Conservation (phyloP, 2,797 vertebrate genomes). For the Heliangelus exortis region DNA sequence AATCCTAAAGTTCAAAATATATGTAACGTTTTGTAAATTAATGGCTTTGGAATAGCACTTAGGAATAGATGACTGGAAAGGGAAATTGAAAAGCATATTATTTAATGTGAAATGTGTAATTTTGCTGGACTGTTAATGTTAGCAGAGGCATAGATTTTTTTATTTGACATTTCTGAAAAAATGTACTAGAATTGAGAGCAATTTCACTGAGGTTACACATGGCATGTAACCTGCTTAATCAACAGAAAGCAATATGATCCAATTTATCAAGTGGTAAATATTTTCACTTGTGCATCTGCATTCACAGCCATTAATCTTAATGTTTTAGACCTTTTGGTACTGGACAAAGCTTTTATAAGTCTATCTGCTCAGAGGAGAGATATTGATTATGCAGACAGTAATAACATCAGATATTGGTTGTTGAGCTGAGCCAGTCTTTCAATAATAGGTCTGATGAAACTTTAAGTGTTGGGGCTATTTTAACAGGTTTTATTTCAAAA, state of each 20-base stretch:
- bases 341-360: slow-evolving; percentile 25
- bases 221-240: not conserved
- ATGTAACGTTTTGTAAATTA: not conserved
- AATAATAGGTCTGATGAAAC: slow-evolving; percentile 15
- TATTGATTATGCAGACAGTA: slow-evolving; percentile 53
- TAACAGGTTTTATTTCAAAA: slow-evolving; percentile 13
- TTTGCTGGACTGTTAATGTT: not conserved
- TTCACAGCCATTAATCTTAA: not conserved
- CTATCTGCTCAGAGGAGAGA: not conserved
- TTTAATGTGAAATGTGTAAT: not conserved
- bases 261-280: slow-evolving; percentile 53
- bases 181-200: not conserved
- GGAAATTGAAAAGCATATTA: not conserved
- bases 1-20: not conserved
- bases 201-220: not conserved
- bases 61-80: not conserved
- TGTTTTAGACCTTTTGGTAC: slow-evolving; percentile 17
- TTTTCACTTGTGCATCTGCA: not conserved
- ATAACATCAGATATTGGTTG: slow-evolving; percentile 20
- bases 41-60: not conserved
- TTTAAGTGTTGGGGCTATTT: slow-evolving; percentile 14
- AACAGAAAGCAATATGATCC: not conserved
- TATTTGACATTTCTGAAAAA: not conserved
- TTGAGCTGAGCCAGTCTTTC: not conserved
- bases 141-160: not conserved